Conservation (phyloP, 2,888 invertebrate genomes). For the Dicranocentrus wangi region DNA sequence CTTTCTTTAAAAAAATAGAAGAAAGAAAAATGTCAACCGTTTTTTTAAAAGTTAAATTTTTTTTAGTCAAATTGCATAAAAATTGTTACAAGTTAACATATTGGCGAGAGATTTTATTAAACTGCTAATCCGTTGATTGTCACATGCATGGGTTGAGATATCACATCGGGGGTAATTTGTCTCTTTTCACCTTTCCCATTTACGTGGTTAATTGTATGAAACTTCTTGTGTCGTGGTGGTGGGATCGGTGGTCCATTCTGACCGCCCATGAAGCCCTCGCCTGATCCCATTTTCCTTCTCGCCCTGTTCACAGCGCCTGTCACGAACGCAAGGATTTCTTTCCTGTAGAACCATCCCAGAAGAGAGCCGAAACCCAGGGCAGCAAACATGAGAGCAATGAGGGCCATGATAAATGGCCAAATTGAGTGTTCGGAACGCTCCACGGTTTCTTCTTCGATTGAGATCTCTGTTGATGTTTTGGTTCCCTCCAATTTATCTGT, state of each 20-base stretch:
- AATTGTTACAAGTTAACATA: background rate
- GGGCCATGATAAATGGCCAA: conserved; percentile 73
- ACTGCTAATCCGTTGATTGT: conserved; percentile 74
- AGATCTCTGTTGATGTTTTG: conserved; percentile 65
- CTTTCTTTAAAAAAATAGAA: too few relatives aligned
- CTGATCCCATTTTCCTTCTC: conserved; percentile 58
- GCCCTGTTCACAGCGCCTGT: conserved; percentile 64
- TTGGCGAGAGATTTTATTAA: conserved; percentile 32
- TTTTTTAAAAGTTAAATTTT: conserved; percentile 10
- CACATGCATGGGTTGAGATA: conserved; percentile 73
- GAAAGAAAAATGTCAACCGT: too few relatives aligned
- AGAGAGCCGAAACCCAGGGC: conserved; percentile 72
- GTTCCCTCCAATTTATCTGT: conserved; percentile 71
- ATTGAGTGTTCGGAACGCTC: conserved; percentile 57
- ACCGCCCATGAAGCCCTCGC: conserved; percentile 27
- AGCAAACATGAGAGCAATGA: conserved; percentile 73
- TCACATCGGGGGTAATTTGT: conserved; percentile 72
- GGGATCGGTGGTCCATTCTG: conserved; percentile 68
- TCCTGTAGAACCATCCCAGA: conserved; percentile 73
- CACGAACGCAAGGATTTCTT: conserved; percentile 70
- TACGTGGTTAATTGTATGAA: conserved; percentile 52
- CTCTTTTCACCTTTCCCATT: conserved; percentile 66
- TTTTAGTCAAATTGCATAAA: conserved; percentile 27
- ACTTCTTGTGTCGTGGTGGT: conserved; percentile 72
- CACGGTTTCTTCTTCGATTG: conserved; percentile 38